These are phyloP conservation scores for Ramphastos sulfuratus DNA, from an alignment of 2,113 vertebrate genomes.

Conservation along the genomic window DNA sequence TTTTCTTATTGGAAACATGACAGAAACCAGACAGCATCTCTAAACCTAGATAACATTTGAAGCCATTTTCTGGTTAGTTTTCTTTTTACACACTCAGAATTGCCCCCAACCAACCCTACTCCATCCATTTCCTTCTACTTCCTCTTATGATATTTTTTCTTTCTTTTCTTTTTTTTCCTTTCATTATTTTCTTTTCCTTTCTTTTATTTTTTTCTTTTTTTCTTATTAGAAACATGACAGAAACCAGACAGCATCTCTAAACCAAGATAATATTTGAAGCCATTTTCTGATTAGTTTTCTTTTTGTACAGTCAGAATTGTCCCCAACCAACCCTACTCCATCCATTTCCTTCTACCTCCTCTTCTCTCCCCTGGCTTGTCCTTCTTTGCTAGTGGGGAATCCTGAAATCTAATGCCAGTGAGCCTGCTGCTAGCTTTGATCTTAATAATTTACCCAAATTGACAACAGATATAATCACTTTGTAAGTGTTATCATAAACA, in stretches of 20 bases:
- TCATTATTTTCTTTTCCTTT: too few species aligned
- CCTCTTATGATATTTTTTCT: neutral
- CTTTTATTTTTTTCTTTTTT: neutral
- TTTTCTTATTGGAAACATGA: too few species aligned
- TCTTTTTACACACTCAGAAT: neutral
- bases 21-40: too few species aligned
- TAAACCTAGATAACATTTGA: neutral
- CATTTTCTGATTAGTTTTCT: slow-evolving; percentile 2
- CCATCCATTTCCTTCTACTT: neutral
- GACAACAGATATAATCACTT: slow-evolving; percentile 63
- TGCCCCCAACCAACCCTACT: neutral
- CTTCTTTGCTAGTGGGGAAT: neutral
- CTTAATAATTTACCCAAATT: slow-evolving; percentile 68
- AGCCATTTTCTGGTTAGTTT: slow-evolving; percentile 6
- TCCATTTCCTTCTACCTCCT: neutral
- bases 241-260: too few species aligned
- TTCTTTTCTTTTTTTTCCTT: too few species aligned
- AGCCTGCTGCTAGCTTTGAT: slow-evolving; percentile 36
- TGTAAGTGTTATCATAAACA: slow-evolving; percentile 57
- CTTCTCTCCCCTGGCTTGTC: neutral
- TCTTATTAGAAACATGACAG: neutral
- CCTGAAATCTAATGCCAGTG: slow-evolving; percentile 16
- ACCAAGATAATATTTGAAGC: too few species aligned
- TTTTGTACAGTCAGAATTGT: neutral
- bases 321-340: neutral